Percentiles rank a stretch among this genome's conserved stretches.
Evolutionary conservation across 2,888 invertebrate species (phyloP).

Genomic region (Hirudinaria manillensis): DNA sequence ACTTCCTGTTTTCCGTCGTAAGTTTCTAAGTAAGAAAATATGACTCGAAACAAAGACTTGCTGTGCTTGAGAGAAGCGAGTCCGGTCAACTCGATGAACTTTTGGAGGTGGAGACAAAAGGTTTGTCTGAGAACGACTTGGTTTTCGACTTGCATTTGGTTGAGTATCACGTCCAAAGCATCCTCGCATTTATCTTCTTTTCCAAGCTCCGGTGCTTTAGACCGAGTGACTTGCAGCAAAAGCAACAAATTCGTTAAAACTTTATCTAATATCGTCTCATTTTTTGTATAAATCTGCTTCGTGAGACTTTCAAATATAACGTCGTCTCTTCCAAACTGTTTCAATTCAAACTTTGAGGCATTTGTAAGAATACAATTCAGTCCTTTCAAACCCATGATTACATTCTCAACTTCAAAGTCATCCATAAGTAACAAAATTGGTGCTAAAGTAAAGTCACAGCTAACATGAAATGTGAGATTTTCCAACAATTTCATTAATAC

Average conservation of each 20-base stretch:
- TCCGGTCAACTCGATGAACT: neutral
- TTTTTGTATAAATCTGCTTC: neutral
- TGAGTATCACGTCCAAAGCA: neutral
- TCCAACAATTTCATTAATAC: neutral
- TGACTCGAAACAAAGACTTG: neutral
- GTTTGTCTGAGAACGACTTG: neutral
- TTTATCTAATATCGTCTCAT: neutral
- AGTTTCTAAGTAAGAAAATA: neutral
- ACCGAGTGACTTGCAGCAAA: neutral
- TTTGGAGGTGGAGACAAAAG: neutral
- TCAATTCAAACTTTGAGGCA: neutral
- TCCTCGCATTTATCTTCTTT: conserved; percentile 15
- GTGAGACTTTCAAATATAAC: neutral
- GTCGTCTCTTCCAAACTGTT: neutral
- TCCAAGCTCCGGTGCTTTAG: neutral
- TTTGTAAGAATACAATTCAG: neutral
- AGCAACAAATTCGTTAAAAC: neutral
- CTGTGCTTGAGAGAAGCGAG: neutral
- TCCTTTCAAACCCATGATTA: neutral
- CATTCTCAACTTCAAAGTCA: conserved; percentile 2
- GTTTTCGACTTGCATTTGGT: neutral
- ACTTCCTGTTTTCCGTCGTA: neutral
- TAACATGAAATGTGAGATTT: neutral
- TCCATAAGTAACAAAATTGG: neutral
- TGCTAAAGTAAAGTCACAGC: neutral